These are phyloP conservation scores for Apis florea DNA, from an alignment of 1,140 invertebrate species.

Conservation along the genomic window DNA sequence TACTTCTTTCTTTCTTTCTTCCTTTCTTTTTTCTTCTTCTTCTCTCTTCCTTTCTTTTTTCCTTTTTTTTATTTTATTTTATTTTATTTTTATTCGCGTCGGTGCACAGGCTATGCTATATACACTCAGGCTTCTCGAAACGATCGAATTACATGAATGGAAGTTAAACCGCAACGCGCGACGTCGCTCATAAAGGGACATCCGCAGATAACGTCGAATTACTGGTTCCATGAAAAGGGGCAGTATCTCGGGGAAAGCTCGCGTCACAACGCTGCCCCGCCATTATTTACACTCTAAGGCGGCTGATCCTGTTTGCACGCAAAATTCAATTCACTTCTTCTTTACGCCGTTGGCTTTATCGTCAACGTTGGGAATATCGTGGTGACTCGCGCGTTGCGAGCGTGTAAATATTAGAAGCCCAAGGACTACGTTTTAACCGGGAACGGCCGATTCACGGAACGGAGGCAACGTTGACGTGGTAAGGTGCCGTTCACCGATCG, in stretches of 20 bases:
- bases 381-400: background rate
- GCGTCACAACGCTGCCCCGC: background rate
- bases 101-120: no score
- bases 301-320: constrained; percentile 14
- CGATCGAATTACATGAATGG: constrained; percentile 40
- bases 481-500: background rate
- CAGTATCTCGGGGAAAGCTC: background rate
- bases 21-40: background rate
- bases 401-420: constrained; percentile 26
- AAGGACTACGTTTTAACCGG: background rate
- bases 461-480: background rate
- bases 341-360: constrained; percentile 66
- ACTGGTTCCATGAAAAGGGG: constrained; percentile 5
- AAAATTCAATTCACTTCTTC: constrained; percentile 30
- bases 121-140: background rate
- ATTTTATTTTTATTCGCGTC: background rate
- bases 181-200: constrained; percentile 21
- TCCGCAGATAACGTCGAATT: constrained; percentile 21
- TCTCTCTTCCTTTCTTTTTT: no score
- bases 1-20: background rate
- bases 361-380: constrained; percentile 37
- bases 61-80: background rate
- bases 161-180: background rate
- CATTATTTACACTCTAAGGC: constrained; percentile 32
- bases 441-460: background rate